A percentile compares a stretch with the other conserved stretches of the same genome.
Conservation (phyloP, 2,797 vertebrate genomes). For the Channallabes apus region DNA sequence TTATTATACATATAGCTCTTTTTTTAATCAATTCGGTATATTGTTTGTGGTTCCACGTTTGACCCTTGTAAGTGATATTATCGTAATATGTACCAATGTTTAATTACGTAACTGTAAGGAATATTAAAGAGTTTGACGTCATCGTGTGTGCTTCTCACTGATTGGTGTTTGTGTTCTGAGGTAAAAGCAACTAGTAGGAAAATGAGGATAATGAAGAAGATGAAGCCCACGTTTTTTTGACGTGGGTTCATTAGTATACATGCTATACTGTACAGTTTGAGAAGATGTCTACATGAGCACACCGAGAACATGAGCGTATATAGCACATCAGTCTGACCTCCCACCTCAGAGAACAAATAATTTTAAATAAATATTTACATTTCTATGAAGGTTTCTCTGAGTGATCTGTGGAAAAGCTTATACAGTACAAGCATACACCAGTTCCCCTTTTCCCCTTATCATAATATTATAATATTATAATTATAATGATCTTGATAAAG, state of each 20-base stretch:
- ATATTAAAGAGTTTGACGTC: neutral
- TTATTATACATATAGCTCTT: neutral
- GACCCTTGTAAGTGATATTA: neutral
- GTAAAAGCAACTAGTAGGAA: neutral
- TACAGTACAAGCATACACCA: neutral
- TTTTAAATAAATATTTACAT: neutral
- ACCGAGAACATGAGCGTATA: neutral
- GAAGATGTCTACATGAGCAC: neutral
- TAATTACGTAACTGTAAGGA: neutral
- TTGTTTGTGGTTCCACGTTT: neutral
- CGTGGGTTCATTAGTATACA: neutral
- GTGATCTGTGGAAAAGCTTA: neutral
- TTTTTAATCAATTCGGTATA: neutral
- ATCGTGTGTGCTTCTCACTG: neutral
- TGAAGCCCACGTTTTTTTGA: neutral
- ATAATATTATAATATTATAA: neutral
- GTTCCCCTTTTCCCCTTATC: neutral
- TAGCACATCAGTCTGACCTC: neutral
- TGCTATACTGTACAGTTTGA: neutral
- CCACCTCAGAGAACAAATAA: neutral
- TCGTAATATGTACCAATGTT: neutral
- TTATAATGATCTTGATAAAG: neutral
- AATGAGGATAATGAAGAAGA: neutral
- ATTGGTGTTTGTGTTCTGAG: conserved; percentile 13
- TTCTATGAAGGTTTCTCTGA: neutral